Evolutionary conservation across 2,888 invertebrate genomes (phyloP).

Genomic region (Poecilobothrus nobilitatus): DNA sequence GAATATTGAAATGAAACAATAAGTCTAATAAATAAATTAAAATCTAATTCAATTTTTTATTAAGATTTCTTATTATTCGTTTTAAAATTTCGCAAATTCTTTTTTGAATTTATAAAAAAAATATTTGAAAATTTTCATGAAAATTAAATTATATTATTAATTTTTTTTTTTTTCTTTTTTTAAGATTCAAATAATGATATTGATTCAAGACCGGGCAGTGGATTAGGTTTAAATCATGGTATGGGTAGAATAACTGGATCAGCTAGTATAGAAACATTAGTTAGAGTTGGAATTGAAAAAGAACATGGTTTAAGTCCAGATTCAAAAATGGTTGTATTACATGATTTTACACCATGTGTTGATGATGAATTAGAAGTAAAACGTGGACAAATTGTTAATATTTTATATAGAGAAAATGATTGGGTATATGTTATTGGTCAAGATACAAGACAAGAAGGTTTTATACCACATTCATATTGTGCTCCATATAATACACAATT

Average conservation of each 20-base stretch:
- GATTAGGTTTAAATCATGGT: conserved; percentile 58
- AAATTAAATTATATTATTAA: no score
- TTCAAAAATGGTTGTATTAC: conserved; percentile 89
- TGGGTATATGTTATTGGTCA: conserved; percentile 95
- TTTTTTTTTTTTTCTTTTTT: neutral
- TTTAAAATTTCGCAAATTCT: no score
- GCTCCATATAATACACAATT: conserved; percentile 71
- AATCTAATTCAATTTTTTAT: no score
- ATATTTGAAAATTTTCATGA: no score
- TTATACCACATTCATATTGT: conserved; percentile 90
- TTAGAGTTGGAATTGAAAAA: conserved; percentile 68
- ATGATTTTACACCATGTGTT: conserved; percentile 91
- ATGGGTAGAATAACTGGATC: conserved; percentile 92
- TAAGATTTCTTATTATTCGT: no score
- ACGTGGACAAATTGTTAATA: conserved; percentile 88
- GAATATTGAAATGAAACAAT: no score
- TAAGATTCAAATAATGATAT: conserved; percentile 68
- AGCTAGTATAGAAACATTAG: conserved; percentile 61
- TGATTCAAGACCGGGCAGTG: conserved; percentile 49
- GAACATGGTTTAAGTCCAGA: conserved; percentile 86
- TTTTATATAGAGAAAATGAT: conserved; percentile 89
- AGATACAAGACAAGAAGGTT: conserved; percentile 83
- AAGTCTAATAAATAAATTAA: no score
- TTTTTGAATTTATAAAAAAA: no score
- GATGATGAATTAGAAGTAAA: conserved; percentile 87